Conservation (phyloP, 2,797 vertebrate species). For the Crenichthys baileyi region DNA sequence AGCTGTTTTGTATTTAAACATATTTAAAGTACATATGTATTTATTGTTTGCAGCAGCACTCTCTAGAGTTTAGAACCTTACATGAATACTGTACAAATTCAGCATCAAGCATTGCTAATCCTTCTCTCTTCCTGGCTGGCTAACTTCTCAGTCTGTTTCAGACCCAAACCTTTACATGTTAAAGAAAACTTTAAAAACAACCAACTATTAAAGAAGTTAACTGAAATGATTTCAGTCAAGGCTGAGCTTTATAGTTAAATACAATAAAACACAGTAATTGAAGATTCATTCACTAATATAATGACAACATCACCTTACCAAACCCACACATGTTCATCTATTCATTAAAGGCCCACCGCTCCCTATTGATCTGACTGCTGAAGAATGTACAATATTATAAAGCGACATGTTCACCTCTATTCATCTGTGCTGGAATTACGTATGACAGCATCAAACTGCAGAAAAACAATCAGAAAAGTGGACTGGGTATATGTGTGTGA, state of each 20-base stretch:
- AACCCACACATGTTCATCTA: constrained; percentile 58
- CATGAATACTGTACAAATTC: constrained; percentile 20
- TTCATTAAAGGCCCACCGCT: constrained; percentile 47
- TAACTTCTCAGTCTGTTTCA: constrained; percentile 26
- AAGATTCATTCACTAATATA: constrained; percentile 46
- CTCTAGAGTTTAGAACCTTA: not conserved
- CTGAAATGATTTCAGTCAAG: constrained; percentile 42
- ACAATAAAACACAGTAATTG: constrained; percentile 33
- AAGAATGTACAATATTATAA: constrained; percentile 44
- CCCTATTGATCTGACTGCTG: constrained; percentile 49
- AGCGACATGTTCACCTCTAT: constrained; percentile 28
- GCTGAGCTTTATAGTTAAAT: constrained; percentile 24
- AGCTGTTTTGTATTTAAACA: not conserved
- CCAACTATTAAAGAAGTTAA: constrained; percentile 38
- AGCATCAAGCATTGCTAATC: constrained; percentile 35
- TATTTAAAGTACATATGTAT: constrained; percentile 14
- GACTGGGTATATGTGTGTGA: constrained; percentile 28
- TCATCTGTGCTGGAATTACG: constrained; percentile 37
- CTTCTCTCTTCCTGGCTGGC: constrained; percentile 4
- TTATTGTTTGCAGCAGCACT: constrained; percentile 9
- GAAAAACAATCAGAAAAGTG: constrained; percentile 17
- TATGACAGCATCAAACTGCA: constrained; percentile 13
- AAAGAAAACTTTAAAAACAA: constrained; percentile 11
- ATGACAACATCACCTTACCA: constrained; percentile 40
- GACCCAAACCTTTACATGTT: not conserved